These are phyloP conservation scores for Chrysaora quinquecirrha DNA, from an alignment of 30 jellyfish, hydroid and myxozoan species.

Conservation along the genomic window DNA sequence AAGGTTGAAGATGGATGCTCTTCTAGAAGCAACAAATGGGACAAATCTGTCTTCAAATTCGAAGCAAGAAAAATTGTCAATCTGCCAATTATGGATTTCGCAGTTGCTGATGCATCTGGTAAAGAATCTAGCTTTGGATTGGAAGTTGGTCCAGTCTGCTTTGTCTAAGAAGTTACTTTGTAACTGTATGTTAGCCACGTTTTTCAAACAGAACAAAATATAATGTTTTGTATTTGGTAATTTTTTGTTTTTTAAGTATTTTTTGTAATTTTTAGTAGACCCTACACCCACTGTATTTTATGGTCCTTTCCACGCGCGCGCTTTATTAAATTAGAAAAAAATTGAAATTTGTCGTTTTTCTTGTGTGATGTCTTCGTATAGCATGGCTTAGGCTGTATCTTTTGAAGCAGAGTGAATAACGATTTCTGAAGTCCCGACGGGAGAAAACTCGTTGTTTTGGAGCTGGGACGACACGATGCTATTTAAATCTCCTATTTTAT, in stretches of 20 bases:
- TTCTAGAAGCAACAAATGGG: slow-evolving; percentile 62
- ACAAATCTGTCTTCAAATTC: slow-evolving; percentile 78
- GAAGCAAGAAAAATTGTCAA: slow-evolving; percentile 80
- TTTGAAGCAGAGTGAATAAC: too few species aligned
- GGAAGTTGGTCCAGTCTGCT: slow-evolving; percentile 97
- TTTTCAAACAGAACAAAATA: neutral
- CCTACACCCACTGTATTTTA: slow-evolving; percentile 79
- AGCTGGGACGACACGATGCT: too few species aligned
- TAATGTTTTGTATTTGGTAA: slow-evolving; percentile 21
- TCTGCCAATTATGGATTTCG: slow-evolving; percentile 92
- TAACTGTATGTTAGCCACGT: neutral
- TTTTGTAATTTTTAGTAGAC: slow-evolving; percentile 40
- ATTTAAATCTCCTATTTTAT: too few species aligned
- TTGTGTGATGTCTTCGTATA: too few species aligned
- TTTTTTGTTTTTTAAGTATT: slow-evolving; percentile 39
- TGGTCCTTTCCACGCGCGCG: slow-evolving; percentile 93
- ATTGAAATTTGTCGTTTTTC: slow-evolving; percentile 19
- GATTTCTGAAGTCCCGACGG: too few species aligned
- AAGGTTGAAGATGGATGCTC: slow-evolving; percentile 85
- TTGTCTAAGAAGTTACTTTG: slow-evolving; percentile 25
- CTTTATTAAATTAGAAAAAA: slow-evolving; percentile 22
- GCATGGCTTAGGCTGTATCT: too few species aligned
- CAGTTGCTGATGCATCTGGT: slow-evolving; percentile 76
- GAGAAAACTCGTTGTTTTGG: too few species aligned
- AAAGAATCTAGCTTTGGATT: slow-evolving; percentile 85